These are phyloP conservation scores for Thunnus maccoyii DNA, from an alignment of 2,113 vertebrate genomes.

Conservation along the genomic window DNA sequence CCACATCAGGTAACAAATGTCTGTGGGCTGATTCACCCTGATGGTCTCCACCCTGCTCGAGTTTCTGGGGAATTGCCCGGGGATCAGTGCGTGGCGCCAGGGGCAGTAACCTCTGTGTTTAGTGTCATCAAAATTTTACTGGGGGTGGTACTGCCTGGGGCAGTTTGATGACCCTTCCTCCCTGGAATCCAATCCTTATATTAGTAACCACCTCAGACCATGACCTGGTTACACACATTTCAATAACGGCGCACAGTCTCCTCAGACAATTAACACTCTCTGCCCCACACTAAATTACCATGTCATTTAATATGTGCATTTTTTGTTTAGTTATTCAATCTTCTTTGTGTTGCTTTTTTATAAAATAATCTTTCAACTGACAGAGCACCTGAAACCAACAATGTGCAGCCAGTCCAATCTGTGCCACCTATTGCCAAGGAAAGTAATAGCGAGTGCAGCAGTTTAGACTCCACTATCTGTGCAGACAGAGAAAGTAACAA, in stretches of 20 bases:
- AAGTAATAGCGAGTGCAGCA: background rate
- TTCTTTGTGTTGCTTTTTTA: too few species aligned
- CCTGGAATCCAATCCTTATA: background rate
- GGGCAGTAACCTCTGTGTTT: conserved; percentile 1
- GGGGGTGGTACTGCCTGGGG: background rate
- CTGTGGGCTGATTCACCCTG: conserved; percentile 38
- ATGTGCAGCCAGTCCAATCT: too few species aligned
- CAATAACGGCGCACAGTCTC: background rate
- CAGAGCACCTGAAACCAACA: too few species aligned
- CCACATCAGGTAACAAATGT: conserved; percentile 63
- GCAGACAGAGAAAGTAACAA: background rate
- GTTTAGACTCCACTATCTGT: background rate
- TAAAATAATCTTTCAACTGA: too few species aligned
- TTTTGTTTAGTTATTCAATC: too few species aligned
- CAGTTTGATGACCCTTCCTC: background rate
- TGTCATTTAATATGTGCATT: too few species aligned
- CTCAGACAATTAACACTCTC: background rate
- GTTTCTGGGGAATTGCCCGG: conserved; percentile 57
- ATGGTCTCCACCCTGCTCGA: conserved; percentile 40
- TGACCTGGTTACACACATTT: background rate
- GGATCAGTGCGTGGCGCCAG: background rate
- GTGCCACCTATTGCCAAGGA: background rate
- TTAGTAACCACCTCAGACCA: background rate
- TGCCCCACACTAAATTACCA: background rate
- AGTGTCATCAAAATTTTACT: conserved; percentile 9